Evolutionary conservation across 2,113 vertebrate species (phyloP).

Genomic region (Crypturellus undulatus): DNA sequence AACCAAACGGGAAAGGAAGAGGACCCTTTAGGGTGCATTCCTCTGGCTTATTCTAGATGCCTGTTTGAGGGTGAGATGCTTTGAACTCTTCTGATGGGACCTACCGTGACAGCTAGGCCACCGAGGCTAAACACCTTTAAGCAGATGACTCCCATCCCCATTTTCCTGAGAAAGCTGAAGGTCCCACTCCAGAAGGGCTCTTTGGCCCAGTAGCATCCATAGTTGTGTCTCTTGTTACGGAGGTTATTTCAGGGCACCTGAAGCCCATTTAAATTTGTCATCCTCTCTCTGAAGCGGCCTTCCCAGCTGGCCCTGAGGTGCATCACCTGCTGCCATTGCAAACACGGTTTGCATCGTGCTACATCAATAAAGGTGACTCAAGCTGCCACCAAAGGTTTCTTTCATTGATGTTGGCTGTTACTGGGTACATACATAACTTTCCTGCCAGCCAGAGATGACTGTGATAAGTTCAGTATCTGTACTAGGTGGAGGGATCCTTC

Average conservation of each 20-base stretch:
- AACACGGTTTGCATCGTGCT: slow-evolving; percentile 20
- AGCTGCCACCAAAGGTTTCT: slow-evolving; percentile 31
- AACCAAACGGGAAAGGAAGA: background rate
- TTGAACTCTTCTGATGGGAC: background rate
- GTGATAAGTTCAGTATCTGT: slow-evolving; percentile 31
- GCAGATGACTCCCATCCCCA: background rate
- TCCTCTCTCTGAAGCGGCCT: background rate
- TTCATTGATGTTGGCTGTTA: slow-evolving; percentile 56
- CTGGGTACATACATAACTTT: slow-evolving; percentile 36
- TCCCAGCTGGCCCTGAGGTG: background rate
- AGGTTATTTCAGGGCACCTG: background rate
- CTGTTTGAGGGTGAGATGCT: background rate
- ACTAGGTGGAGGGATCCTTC: background rate
- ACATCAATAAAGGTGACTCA: slow-evolving; percentile 54
- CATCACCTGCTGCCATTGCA: background rate
- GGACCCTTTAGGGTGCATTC: background rate
- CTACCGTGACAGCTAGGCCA: background rate
- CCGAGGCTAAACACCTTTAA: background rate
- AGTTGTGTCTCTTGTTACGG: background rate
- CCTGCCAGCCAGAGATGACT: slow-evolving; percentile 17
- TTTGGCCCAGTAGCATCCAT: background rate
- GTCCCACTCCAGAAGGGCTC: background rate
- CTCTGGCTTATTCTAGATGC: background rate
- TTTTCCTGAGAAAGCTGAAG: background rate
- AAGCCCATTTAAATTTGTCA: background rate